Conservation (phyloP, 2,113 vertebrate species). For the Grammomys surdaster region DNA sequence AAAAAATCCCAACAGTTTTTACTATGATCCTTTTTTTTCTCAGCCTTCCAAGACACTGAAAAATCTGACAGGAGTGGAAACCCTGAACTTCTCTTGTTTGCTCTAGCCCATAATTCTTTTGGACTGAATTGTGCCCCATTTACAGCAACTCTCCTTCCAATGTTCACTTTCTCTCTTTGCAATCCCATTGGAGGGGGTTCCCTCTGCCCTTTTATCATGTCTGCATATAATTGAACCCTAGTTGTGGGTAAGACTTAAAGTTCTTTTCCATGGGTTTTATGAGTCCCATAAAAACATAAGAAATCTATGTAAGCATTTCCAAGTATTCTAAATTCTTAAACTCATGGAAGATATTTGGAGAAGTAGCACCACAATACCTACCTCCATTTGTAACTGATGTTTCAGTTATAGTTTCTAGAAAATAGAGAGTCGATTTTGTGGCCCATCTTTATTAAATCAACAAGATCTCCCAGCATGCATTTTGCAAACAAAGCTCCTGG, state of each 20-base stretch:
- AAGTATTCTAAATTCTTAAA: not conserved
- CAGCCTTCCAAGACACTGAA: not conserved
- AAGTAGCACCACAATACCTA: not conserved
- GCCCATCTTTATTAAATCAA: slow-evolving; percentile 8
- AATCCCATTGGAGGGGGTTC: not conserved
- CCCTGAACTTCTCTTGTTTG: not conserved
- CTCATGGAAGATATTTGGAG: not conserved
- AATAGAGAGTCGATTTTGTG: slow-evolving; percentile 37
- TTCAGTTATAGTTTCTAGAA: slow-evolving; percentile 29
- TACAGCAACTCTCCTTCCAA: not conserved
- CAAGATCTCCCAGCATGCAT: not conserved
- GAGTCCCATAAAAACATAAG: not conserved
- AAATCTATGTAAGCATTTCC: not conserved
- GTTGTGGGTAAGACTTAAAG: not conserved
- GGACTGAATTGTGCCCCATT: not conserved
- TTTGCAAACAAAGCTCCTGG: not conserved
- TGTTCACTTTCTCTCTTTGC: not conserved
- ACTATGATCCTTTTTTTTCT: not conserved
- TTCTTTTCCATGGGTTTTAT: not conserved
- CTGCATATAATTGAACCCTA: slow-evolving; percentile 23
- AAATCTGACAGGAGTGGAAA: not conserved
- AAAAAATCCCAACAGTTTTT: not conserved
- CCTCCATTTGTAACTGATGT: slow-evolving; percentile 16
- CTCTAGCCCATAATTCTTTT: not conserved
- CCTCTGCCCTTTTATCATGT: not conserved